A percentile compares a stretch with the other conserved stretches of the same genome.
phyloP scores from a whole-genome alignment of 2,113 vertebrate genomes.

The Mormyrus iriodes region DNA sequence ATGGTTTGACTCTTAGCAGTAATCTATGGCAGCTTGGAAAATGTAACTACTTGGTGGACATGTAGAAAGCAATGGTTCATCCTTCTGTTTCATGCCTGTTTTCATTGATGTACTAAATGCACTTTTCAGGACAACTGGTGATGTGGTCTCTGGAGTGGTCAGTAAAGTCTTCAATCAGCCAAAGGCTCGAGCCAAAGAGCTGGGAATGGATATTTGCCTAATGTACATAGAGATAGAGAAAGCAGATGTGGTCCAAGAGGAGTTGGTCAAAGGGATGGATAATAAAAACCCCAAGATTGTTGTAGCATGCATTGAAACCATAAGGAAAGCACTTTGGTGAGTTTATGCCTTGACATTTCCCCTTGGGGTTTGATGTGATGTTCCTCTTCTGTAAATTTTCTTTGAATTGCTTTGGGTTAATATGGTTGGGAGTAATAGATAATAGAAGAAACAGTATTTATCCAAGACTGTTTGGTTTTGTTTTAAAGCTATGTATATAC shows the following conservation, averaged over 20 bases:
- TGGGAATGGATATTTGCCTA: slow-evolving; percentile 86
- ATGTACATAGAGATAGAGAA: slow-evolving; percentile 97
- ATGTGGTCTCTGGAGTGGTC: slow-evolving; percentile 92
- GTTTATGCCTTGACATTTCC: slow-evolving; percentile 23
- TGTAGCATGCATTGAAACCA: slow-evolving; percentile 82
- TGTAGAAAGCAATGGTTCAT: background rate
- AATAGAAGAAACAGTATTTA: background rate
- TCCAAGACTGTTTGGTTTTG: background rate
- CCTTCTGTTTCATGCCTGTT: background rate
- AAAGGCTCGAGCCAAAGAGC: slow-evolving; percentile 91
- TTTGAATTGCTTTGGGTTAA: background rate
- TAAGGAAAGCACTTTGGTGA: slow-evolving; percentile 87
- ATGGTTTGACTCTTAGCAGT: background rate
- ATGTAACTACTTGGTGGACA: background rate
- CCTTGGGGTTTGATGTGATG: background rate
- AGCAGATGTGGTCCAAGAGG: slow-evolving; percentile 86
- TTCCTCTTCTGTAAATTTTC: background rate
- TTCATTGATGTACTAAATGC: background rate
- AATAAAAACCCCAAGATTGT: slow-evolving; percentile 96
- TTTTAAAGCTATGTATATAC: background rate
- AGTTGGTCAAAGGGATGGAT: slow-evolving; percentile 89
- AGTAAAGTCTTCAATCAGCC: slow-evolving; percentile 98
- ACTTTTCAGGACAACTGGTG: slow-evolving; percentile 81
- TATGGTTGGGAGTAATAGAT: background rate
- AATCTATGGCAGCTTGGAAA: background rate